Evolutionary conservation across 2,888 invertebrate species (phyloP).

Genomic region (Trichopria drosophilae): DNA sequence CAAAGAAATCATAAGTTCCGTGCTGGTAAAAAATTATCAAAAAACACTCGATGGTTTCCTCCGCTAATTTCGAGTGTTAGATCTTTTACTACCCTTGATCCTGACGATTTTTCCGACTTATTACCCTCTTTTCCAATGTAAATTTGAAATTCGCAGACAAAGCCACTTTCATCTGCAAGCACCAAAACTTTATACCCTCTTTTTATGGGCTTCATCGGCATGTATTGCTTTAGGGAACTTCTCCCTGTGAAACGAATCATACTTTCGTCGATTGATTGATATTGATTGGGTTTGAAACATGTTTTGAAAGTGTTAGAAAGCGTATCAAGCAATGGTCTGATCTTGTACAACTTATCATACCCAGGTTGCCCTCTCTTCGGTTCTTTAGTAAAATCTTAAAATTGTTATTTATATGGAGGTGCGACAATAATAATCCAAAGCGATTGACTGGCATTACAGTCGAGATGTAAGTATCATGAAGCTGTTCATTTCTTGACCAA

Average conservation of each 20-base stretch:
- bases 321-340: neutral
- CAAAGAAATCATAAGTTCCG: constrained; percentile 36
- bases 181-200: too few relatives aligned
- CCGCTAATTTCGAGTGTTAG: constrained; percentile 32
- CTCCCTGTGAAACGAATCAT: constrained; percentile 24
- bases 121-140: too few relatives aligned
- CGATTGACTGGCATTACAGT: too few relatives aligned
- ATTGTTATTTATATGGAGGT: neutral
- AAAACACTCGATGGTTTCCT: constrained; percentile 37
- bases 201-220: too few relatives aligned
- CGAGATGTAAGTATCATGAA: constrained; percentile 31
- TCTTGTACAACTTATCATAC: constrained; percentile 10
- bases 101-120: too few relatives aligned
- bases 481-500: constrained; percentile 28
- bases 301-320: neutral
- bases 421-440: constrained; percentile 1
- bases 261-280: constrained; percentile 23
- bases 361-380: neutral
- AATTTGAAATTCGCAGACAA: constrained; percentile 2
- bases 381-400: constrained; percentile 2
- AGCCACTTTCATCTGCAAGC: constrained; percentile 1
- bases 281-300: constrained; percentile 4
- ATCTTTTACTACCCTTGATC: constrained; percentile 38
- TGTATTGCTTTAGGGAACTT: constrained; percentile 18
- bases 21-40: constrained; percentile 41